Percentiles rank a stretch among this genome's conserved stretches.
phyloP scores from a whole-genome alignment of 2,113 vertebrate species.

The Elaphurus davidianus region DNA sequence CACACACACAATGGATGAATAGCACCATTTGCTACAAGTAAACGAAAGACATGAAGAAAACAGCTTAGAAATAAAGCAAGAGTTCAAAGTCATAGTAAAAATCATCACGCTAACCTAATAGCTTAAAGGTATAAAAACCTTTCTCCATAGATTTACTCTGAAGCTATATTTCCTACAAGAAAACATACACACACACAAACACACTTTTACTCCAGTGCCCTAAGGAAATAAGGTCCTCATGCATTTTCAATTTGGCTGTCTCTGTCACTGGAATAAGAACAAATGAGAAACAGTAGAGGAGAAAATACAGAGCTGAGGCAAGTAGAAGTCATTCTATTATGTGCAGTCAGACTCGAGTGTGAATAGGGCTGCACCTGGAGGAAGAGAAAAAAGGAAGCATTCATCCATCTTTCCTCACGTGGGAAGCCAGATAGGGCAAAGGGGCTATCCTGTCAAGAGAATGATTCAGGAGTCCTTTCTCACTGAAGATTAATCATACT shows the following conservation, averaged over 20 bases:
- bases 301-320: conserved; percentile 79
- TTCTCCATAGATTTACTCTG: conserved; percentile 41
- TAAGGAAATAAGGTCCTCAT: conserved; percentile 76
- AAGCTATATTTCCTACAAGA: conserved; percentile 62
- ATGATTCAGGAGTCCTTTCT: conserved; percentile 82
- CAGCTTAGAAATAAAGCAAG: background rate
- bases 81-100: background rate
- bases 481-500: conserved; percentile 83
- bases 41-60: background rate
- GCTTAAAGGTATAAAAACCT: conserved; percentile 18
- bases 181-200: conserved; percentile 30
- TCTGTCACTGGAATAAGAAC: conserved; percentile 72
- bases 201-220: conserved; percentile 60
- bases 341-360: conserved; percentile 81
- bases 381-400: conserved; percentile 80
- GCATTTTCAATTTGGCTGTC: conserved; percentile 78
- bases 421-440: conserved; percentile 81
- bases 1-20: background rate
- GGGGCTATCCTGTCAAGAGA: conserved; percentile 76
- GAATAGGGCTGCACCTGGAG: conserved; percentile 87
- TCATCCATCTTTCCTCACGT: conserved; percentile 80
- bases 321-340: conserved; percentile 79
- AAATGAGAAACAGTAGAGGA: conserved; percentile 78
- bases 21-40: background rate
- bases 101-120: background rate